A percentile compares a stretch with the other conserved stretches of the same genome.
Conservation (phyloP, 2,888 invertebrate genomes). For the Erebia aethiops region DNA sequence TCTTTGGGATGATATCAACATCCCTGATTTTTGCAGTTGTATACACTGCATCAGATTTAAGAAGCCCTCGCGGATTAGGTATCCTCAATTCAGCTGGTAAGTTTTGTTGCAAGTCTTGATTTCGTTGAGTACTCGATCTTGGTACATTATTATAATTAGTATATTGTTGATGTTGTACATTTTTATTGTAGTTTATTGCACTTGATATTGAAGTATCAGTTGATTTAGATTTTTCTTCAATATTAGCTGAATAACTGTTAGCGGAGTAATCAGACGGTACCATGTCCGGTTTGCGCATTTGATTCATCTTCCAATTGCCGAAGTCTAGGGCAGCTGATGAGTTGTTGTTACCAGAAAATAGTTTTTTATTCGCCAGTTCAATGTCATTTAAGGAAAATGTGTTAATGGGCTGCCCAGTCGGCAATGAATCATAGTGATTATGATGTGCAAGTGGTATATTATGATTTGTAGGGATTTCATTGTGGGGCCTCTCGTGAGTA, state of each 20-base stretch:
- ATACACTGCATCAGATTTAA: constrained; percentile 62
- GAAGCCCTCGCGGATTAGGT: constrained; percentile 68
- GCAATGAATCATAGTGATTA: constrained; percentile 63
- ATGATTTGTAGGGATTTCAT: constrained; percentile 57
- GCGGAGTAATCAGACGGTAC: constrained; percentile 70
- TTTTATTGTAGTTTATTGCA: constrained; percentile 68
- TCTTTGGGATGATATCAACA: constrained; percentile 57
- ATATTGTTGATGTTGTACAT: constrained; percentile 65
- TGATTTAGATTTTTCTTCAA: constrained; percentile 63
- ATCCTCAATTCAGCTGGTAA: constrained; percentile 68
- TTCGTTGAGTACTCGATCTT: constrained; percentile 57
- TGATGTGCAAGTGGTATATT: constrained; percentile 69
- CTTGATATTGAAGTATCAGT: constrained; percentile 53
- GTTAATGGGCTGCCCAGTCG: constrained; percentile 57
- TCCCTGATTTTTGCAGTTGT: constrained; percentile 52
- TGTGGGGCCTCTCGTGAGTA: constrained; percentile 58
- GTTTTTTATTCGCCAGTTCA: constrained; percentile 73
- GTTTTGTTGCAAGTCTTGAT: constrained; percentile 66
- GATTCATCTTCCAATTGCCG: constrained; percentile 74
- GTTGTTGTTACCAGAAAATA: constrained; percentile 62
- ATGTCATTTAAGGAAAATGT: constrained; percentile 74
- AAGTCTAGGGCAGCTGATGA: constrained; percentile 64
- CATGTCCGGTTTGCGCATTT: constrained; percentile 66
- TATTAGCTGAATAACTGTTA: constrained; percentile 54
- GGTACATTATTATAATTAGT: constrained; percentile 63